phyloP scores from a whole-genome alignment of 2,113 vertebrate species.

The Promerops cafer region DNA sequence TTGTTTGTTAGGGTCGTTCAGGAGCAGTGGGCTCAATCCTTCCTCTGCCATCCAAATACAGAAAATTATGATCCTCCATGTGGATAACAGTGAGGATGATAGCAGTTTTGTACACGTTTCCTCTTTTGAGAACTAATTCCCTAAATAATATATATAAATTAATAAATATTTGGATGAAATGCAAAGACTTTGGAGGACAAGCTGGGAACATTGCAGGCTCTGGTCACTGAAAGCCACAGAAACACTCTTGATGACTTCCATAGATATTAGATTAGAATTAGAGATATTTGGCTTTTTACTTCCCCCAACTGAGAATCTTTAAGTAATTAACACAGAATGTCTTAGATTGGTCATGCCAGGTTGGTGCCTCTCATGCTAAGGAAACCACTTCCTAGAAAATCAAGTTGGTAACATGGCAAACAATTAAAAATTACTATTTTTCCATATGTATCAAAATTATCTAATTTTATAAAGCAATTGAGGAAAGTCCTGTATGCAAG shows the following conservation, averaged over 20 bases:
- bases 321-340: not conserved
- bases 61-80: not conserved
- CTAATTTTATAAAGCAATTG: not conserved
- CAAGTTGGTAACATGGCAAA: not conserved
- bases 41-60: not conserved
- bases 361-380: not conserved
- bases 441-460: not conserved
- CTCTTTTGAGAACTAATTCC: not conserved
- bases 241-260: not conserved
- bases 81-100: not conserved
- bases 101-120: not conserved
- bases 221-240: not conserved
- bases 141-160: not conserved
- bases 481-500: not conserved
- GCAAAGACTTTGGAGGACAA: not conserved
- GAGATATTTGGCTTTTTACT: not conserved
- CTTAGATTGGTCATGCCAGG: not conserved
- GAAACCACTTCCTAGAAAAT: not conserved
- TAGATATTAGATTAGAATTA: not conserved
- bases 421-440: fast-evolving
- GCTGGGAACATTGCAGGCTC: not conserved
- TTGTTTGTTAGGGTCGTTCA: not conserved
- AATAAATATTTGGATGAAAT: not conserved
- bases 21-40: not conserved
- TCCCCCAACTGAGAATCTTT: not conserved